A percentile compares a stretch with the other conserved stretches of the same genome.
Conservation (phyloP, 2,797 vertebrate genomes). For the Typhlichthys subterraneus region DNA sequence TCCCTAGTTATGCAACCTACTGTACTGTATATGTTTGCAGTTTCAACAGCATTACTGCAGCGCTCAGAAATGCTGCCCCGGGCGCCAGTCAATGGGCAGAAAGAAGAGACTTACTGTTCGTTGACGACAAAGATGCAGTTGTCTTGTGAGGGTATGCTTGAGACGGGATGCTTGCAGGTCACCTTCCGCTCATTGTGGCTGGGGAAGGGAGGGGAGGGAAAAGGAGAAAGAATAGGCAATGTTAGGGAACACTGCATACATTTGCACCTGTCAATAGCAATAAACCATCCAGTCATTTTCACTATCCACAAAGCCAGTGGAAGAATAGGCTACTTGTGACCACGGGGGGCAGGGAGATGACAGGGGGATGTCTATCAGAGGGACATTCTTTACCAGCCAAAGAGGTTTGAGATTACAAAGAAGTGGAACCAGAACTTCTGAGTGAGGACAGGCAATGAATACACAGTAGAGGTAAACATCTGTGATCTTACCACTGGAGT, state of each 20-base stretch:
- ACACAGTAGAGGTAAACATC: neutral
- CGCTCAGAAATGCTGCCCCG: conserved; percentile 52
- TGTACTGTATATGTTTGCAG: conserved; percentile 19
- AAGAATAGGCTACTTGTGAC: conserved; percentile 2
- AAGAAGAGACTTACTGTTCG: conserved; percentile 86
- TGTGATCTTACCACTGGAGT: neutral
- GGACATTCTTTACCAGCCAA: neutral
- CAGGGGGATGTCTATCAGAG: neutral
- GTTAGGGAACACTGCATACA: conserved; percentile 12
- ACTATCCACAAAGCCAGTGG: neutral
- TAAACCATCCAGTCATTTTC: neutral
- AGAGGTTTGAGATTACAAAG: conserved; percentile 1
- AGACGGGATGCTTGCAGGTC: conserved; percentile 88
- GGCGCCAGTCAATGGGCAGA: conserved; percentile 50
- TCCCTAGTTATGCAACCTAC: too few species aligned
- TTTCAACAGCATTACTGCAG: conserved; percentile 30
- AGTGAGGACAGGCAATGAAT: conserved; percentile 2
- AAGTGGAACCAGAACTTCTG: neutral
- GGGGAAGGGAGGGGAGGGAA: conserved; percentile 8
- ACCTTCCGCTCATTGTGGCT: conserved; percentile 92
- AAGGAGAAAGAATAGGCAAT: conserved; percentile 13
- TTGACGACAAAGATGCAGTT: conserved; percentile 92
- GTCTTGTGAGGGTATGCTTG: conserved; percentile 85
- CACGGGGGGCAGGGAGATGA: too few species aligned
- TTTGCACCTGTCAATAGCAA: conserved; percentile 12